Conservation (phyloP, 2,888 invertebrate genomes). For the Acrobasis consociella region DNA sequence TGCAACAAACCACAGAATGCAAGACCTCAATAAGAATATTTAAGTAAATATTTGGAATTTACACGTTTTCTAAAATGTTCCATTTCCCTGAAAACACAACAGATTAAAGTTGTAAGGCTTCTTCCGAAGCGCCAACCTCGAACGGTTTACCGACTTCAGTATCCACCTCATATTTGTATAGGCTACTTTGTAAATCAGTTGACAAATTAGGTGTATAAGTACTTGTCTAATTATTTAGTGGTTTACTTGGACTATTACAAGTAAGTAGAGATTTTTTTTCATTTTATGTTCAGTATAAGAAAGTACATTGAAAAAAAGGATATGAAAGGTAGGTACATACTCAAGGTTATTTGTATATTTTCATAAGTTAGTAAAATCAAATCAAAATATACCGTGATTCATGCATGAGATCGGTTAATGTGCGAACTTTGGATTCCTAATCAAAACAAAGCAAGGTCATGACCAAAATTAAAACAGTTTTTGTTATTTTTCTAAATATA, state of each 20-base stretch:
- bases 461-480: background rate
- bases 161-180: conserved; percentile 38
- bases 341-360: too few relatives aligned
- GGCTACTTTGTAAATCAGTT: conserved; percentile 4
- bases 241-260: background rate
- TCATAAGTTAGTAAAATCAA: too few relatives aligned
- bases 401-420: background rate
- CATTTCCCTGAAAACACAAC: conserved; percentile 53
- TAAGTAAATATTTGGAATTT: background rate
- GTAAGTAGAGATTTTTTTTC: background rate
- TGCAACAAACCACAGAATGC: too few relatives aligned
- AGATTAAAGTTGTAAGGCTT: conserved; percentile 71
- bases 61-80: conserved; percentile 46
- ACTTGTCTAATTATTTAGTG: background rate
- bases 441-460: background rate
- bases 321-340: too few relatives aligned
- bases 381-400: background rate
- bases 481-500: background rate
- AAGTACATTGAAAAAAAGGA: too few relatives aligned
- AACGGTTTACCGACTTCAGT: conserved; percentile 55
- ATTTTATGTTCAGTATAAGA: too few relatives aligned
- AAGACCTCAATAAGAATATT: background rate
- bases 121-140: conserved; percentile 52
- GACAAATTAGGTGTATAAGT: background rate
- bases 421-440: background rate